Evolutionary conservation across 2,113 vertebrate genomes (phyloP).

Genomic region (Neolamprologus caudopunctatus): DNA sequence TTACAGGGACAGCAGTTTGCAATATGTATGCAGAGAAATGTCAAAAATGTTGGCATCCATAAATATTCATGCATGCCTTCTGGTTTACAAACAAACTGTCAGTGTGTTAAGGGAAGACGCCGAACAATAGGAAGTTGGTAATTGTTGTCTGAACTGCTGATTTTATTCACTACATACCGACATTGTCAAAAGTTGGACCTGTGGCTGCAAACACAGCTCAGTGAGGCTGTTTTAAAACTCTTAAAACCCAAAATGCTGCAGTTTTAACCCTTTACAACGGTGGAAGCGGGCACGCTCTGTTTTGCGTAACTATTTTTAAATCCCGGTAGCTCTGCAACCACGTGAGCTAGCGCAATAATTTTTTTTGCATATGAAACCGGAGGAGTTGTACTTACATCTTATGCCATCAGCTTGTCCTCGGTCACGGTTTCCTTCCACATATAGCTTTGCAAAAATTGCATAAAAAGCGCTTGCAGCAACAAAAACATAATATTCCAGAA

Average conservation of each 20-base stretch:
- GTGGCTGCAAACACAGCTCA: neutral
- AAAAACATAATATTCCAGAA: no score
- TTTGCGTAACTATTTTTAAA: no score
- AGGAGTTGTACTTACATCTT: no score
- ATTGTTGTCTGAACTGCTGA: neutral
- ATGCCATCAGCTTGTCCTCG: no score
- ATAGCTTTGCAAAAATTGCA: no score
- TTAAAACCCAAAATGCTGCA: neutral
- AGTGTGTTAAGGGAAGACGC: neutral
- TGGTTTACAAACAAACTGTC: neutral
- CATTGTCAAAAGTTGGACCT: neutral
- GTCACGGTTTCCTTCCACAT: no score
- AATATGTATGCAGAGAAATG: neutral
- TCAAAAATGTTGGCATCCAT: neutral
- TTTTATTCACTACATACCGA: fast-evolving
- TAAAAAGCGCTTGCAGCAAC: fast-evolving
- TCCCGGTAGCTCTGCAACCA: fast-evolving
- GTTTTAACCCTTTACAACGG: no score
- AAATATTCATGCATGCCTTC: neutral
- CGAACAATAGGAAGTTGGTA: neutral
- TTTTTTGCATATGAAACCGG: no score
- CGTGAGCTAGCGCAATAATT: fast-evolving
- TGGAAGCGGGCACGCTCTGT: fast-evolving
- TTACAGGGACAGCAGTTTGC: neutral
- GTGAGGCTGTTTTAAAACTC: neutral